A percentile compares a stretch with the other conserved stretches of the same genome.
Conservation (phyloP, 2,888 invertebrate species). For the Eucera pruinosa region DNA sequence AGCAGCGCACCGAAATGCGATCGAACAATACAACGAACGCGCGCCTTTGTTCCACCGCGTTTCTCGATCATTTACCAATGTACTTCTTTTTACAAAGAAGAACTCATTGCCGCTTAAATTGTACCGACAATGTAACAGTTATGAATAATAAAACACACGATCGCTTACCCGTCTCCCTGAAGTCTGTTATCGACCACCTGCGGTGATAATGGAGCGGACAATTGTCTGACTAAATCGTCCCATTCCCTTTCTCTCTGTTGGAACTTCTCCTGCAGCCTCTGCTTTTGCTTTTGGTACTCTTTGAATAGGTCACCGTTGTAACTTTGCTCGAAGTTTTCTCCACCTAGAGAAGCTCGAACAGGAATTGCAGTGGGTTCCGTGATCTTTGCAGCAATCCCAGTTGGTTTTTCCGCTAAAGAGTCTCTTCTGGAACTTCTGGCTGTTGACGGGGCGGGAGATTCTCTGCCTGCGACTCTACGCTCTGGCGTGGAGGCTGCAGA, state of each 20-base stretch:
- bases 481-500: slow-evolving; percentile 89
- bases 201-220: slow-evolving; percentile 81
- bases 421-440: slow-evolving; percentile 89
- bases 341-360: slow-evolving; percentile 75
- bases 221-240: slow-evolving; percentile 85
- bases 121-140: neutral
- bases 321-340: slow-evolving; percentile 85
- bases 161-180: slow-evolving; percentile 85
- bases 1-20: neutral
- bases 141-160: slow-evolving; percentile 2
- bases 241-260: slow-evolving; percentile 85
- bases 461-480: slow-evolving; percentile 85
- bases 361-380: slow-evolving; percentile 80
- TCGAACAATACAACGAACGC: too few species aligned
- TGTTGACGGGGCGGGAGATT: slow-evolving; percentile 89
- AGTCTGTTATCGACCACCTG: slow-evolving; percentile 84
- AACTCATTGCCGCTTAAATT: neutral
- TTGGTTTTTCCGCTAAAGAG: slow-evolving; percentile 86
- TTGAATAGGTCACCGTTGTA: slow-evolving; percentile 90
- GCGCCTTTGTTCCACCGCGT: neutral
- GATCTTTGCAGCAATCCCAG: slow-evolving; percentile 78
- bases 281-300: slow-evolving; percentile 92
- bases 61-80: neutral
- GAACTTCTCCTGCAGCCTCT: slow-evolving; percentile 87
- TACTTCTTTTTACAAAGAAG: neutral